phyloP scores from a whole-genome alignment of 2,797 vertebrate species.

The Mastacembelus armatus region DNA sequence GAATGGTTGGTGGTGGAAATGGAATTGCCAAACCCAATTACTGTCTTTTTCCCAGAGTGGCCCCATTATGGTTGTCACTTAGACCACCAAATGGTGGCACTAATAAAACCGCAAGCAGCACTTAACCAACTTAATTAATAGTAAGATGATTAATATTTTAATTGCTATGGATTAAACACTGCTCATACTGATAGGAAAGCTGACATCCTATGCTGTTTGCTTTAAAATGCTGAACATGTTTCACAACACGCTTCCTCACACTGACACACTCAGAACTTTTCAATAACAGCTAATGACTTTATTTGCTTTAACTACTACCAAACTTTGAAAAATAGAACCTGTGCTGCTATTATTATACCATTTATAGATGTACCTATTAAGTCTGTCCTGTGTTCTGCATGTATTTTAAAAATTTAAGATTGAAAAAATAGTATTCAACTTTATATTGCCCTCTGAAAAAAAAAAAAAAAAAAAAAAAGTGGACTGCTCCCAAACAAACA shows the following conservation, averaged over 20 bases:
- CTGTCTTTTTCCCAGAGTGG: slow-evolving; percentile 83
- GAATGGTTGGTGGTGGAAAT: slow-evolving; percentile 86
- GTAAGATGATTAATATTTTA: slow-evolving; percentile 90
- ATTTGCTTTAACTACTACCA: too few species aligned
- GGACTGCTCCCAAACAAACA: slow-evolving; percentile 34
- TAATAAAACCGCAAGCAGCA: slow-evolving; percentile 85
- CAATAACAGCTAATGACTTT: too few species aligned
- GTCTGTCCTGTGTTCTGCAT: neutral
- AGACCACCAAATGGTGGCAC: slow-evolving; percentile 86
- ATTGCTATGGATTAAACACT: slow-evolving; percentile 81
- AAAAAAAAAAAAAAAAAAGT: slow-evolving; percentile 32
- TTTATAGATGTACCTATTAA: neutral
- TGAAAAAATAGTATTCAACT: slow-evolving; percentile 2
- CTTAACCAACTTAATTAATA: slow-evolving; percentile 91
- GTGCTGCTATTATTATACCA: too few species aligned
- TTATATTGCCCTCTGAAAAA: slow-evolving; percentile 30
- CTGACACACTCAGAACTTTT: neutral
- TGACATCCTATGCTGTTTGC: slow-evolving; percentile 14
- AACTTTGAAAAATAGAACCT: too few species aligned
- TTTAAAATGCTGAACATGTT: slow-evolving; percentile 52
- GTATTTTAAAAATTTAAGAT: slow-evolving; percentile 3
- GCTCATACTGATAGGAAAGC: slow-evolving; percentile 40
- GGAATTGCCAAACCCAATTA: slow-evolving; percentile 95
- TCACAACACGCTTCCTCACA: slow-evolving; percentile 18
- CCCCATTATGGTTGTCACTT: slow-evolving; percentile 91